Evolutionary conservation across 2,888 invertebrate genomes (phyloP), one percentile per base, ranked within the genome.

Genomic region (Scelioninae gen. 1): DNA sequence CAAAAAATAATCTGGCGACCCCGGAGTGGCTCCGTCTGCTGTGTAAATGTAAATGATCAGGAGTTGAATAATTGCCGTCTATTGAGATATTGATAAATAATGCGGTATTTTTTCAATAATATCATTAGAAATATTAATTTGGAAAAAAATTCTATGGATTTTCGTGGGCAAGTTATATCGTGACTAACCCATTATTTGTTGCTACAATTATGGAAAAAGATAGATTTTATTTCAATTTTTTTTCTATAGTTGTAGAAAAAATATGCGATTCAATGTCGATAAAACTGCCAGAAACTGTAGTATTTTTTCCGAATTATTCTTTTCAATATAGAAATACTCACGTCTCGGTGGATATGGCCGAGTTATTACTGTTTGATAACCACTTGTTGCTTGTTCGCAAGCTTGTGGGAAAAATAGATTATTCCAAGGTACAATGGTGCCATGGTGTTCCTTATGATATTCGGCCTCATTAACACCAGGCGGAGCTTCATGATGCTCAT

Each of bases 341-440:
- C 83, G 80, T 63, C 58, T 40, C 13, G 69, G 80, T 9, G 83
- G 81, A 51, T 77, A 84, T 15, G 83, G 63, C 34, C 56, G 53
- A 23, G 78, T 84, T 13, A 78, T 15, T 10, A 77, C 53, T 1
- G 74, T 34, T 51, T 63, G 34, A 10, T 58, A 65, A 58, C 83
- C 83, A n/a, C 72, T 78, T 3, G 56, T 45, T 4, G 81, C 72
- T 45, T 76, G 65, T n/a, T 77, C 74, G n/a, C 96, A 96, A 60
- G 95, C 95, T 86, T 95, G 94, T 6, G 96, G 96, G 92, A 96
- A 96, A 89, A 95, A 95, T 13, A 96, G 92, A 85, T 96, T 94
- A 55, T 94, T 92, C 96, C 96, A 96, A 34, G 94, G 93, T 7
- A 95, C 93, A 16, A 94, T 89, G 49, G 94, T 93, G 58, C 95